Percentiles rank a stretch among this genome's conserved stretches.
phyloP scores from a whole-genome alignment of 1,140 invertebrate species.

The Drosophila nebulosa region DNA sequence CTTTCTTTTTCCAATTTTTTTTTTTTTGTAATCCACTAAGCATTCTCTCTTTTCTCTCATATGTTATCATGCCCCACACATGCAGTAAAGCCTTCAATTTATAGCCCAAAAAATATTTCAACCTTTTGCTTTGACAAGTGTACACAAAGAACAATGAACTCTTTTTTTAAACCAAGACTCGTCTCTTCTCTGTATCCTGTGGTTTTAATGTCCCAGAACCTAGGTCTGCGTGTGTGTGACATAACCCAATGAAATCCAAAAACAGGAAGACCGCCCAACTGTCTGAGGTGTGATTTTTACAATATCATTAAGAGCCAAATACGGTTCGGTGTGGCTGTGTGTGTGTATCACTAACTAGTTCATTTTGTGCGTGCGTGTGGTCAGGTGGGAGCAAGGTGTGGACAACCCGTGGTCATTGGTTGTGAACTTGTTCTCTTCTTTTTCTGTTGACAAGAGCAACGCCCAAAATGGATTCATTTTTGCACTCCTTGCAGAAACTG shows the following conservation, averaged over 20 bases:
- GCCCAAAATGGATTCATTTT: conserved; percentile 55
- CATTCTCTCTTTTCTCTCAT: too few relatives aligned
- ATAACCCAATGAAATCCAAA: conserved; percentile 38
- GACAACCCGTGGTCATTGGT: conserved; percentile 66
- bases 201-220: conserved; percentile 64
- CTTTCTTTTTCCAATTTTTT: conserved; percentile 33
- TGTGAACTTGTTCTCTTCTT: conserved; percentile 42
- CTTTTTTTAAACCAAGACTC: conserved; percentile 42
- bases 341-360: conserved; percentile 35
- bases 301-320: conserved; percentile 65
- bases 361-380: conserved; percentile 57
- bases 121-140: conserved; percentile 60
- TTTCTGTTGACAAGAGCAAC: conserved; percentile 67
- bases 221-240: conserved; percentile 69
- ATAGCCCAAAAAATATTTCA: conserved; percentile 26
- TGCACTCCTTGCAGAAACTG: conserved; percentile 41
- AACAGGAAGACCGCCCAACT: conserved; percentile 37
- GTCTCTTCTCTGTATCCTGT: conserved; percentile 50
- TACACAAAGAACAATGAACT: conserved; percentile 51
- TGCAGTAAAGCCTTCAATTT: conserved; percentile 48
- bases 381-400: conserved; percentile 70
- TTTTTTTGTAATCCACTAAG: conserved; percentile 4
- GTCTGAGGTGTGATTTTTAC: conserved; percentile 75
- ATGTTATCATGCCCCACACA: conserved; percentile 43
- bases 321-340: neutral